phyloP scores from a whole-genome alignment of 2,888 invertebrate genomes.

The Pyrocoelia pectoralis region DNA sequence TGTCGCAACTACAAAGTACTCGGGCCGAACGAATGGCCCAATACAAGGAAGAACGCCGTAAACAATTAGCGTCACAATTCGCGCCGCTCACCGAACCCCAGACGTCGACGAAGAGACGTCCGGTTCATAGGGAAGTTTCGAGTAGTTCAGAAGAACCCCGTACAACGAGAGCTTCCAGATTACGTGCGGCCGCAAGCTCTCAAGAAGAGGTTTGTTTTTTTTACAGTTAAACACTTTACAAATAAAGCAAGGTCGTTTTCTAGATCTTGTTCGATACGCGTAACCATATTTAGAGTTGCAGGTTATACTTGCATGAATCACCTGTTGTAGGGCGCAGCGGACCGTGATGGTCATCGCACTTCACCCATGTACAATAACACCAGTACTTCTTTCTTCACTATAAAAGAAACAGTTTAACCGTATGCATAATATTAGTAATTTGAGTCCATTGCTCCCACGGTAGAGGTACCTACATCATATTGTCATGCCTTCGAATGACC shows the following conservation, averaged over 20 bases:
- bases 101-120: slow-evolving; percentile 32
- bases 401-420: slow-evolving; percentile 13
- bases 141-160: slow-evolving; percentile 63
- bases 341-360: slow-evolving; percentile 46
- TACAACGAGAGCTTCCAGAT: slow-evolving; percentile 75
- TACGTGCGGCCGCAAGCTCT: slow-evolving; percentile 70
- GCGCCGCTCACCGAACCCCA: slow-evolving; percentile 32
- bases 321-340: slow-evolving; percentile 37
- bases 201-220: slow-evolving; percentile 45
- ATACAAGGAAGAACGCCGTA: slow-evolving; percentile 77
- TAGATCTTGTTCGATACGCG: slow-evolving; percentile 8
- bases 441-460: slow-evolving; percentile 24
- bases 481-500: no score
- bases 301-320: slow-evolving; percentile 31
- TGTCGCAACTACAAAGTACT: slow-evolving; percentile 57
- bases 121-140: slow-evolving; percentile 30
- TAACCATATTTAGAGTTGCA: slow-evolving; percentile 28
- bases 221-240: slow-evolving; percentile 17
- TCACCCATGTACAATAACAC: slow-evolving; percentile 23
- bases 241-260: slow-evolving; percentile 32
- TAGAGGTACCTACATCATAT: no score
- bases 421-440: slow-evolving; percentile 10
- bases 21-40: slow-evolving; percentile 71
- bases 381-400: slow-evolving; percentile 18
- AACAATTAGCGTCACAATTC: slow-evolving; percentile 70